These are phyloP conservation scores for Chascanopsetta lugubris DNA, from an alignment of 2,113 vertebrate species.

Conservation along the genomic window DNA sequence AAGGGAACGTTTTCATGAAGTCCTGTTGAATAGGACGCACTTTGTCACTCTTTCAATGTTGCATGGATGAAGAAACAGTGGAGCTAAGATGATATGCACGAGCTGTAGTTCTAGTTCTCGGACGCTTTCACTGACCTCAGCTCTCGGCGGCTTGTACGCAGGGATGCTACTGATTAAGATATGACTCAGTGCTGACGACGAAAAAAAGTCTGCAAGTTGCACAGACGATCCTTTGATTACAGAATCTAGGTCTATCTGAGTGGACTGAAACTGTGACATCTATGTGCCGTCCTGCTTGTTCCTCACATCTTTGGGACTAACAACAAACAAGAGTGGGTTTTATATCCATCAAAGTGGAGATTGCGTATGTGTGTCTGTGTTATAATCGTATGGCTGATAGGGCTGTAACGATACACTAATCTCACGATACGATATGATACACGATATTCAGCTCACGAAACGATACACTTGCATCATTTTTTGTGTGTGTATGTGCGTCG, in stretches of 20 bases:
- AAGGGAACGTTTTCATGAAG: constrained; percentile 3
- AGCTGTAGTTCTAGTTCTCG: not conserved
- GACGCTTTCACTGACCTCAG: not conserved
- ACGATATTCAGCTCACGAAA: too few relatives aligned
- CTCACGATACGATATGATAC: too few relatives aligned
- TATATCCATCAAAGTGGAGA: constrained; percentile 20
- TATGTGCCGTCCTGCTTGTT: not conserved
- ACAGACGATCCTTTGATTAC: not conserved
- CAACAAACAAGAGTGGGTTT: not conserved
- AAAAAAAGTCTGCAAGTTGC: not conserved
- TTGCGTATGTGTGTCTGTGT: not conserved
- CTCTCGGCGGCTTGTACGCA: too few relatives aligned
- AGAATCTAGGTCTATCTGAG: not conserved
- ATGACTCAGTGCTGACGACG: too few relatives aligned
- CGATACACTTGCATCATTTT: too few relatives aligned
- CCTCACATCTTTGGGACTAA: not conserved
- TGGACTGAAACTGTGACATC: not conserved
- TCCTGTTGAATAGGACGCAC: not conserved
- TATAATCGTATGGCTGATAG: too few relatives aligned
- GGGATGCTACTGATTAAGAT: too few relatives aligned
- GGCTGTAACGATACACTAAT: too few relatives aligned
- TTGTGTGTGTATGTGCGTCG: not conserved
- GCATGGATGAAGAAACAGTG: not conserved
- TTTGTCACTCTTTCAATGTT: not conserved
- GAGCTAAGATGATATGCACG: not conserved